Conservation (phyloP, 2,888 invertebrate species). For the Morpho helenor region DNA sequence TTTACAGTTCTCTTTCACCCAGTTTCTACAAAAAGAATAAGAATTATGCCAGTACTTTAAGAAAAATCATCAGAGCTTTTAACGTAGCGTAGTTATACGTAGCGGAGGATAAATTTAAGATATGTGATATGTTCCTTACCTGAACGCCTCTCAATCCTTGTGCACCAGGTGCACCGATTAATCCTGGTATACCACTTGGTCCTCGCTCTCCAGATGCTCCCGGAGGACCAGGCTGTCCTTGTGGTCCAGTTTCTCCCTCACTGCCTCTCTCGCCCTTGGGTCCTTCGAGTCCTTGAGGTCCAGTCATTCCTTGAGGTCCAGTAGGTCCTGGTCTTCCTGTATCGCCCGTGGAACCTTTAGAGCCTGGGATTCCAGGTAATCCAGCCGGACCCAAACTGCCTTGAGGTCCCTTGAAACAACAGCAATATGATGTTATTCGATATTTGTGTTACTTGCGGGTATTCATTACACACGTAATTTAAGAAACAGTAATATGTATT, state of each 20-base stretch:
- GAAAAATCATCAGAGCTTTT: too few species aligned
- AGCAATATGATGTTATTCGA: not conserved
- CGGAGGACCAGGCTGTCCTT: slow-evolving; percentile 84
- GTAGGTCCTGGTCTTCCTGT: slow-evolving; percentile 82
- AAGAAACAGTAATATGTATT: too few species aligned
- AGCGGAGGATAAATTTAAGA: not conserved
- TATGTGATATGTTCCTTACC: slow-evolving; percentile 46
- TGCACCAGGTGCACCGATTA: slow-evolving; percentile 81
- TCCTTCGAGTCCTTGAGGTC: slow-evolving; percentile 85
- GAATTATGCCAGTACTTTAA: too few species aligned
- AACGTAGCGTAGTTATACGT: not conserved
- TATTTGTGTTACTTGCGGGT: too few species aligned
- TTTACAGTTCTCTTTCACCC: too few species aligned
- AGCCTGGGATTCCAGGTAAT: slow-evolving; percentile 81
- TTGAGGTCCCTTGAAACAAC: slow-evolving; percentile 80
- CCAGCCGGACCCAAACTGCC: slow-evolving; percentile 85
- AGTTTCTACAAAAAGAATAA: too few species aligned
- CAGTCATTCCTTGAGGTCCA: slow-evolving; percentile 85
- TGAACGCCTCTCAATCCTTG: slow-evolving; percentile 82
- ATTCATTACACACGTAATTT: too few species aligned
- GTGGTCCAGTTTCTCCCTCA: slow-evolving; percentile 83
- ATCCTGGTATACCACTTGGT: slow-evolving; percentile 80
- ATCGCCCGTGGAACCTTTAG: slow-evolving; percentile 86
- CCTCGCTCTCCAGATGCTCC: slow-evolving; percentile 85
- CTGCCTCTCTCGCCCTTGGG: slow-evolving; percentile 86